A percentile compares a stretch with the other conserved stretches of the same genome.
Evolutionary conservation across 64 coral and sea anemone genomes (phyloP).

Genomic region (Catalaphyllia jardinei): DNA sequence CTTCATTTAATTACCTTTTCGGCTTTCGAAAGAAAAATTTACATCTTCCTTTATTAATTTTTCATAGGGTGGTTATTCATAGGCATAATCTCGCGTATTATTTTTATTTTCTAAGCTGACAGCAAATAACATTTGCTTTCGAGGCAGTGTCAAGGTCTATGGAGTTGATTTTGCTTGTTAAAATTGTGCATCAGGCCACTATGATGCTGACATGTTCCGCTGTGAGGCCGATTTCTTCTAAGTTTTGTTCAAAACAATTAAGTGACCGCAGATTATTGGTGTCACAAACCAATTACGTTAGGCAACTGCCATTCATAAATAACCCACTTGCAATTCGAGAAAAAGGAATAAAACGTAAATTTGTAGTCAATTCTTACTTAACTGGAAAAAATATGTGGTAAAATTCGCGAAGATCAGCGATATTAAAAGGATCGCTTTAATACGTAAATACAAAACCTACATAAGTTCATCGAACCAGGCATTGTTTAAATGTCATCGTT

Average conservation of each 20-base stretch:
- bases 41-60: slow-evolving; percentile 36
- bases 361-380: too few relatives aligned
- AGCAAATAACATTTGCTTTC: not conserved
- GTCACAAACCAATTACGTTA: slow-evolving; percentile 13
- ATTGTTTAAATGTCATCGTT: too few relatives aligned
- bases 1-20: not conserved
- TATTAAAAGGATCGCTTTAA: too few relatives aligned
- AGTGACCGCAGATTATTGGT: slow-evolving; percentile 3
- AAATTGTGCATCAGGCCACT: not conserved
- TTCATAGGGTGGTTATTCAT: not conserved
- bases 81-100: not conserved
- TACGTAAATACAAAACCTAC: too few relatives aligned
- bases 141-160: not conserved
- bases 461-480: too few relatives aligned
- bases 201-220: not conserved
- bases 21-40: slow-evolving; percentile 4
- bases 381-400: too few relatives aligned
- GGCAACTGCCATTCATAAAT: not conserved
- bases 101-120: not conserved
- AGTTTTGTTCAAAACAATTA: not conserved
- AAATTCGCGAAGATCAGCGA: too few relatives aligned
- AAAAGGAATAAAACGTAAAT: too few relatives aligned
- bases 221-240: not conserved
- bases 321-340: not conserved
- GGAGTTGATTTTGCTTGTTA: not conserved